These are phyloP conservation scores for Tiaroga cobitis DNA, from an alignment of 2,797 vertebrate species.

Conservation along the genomic window DNA sequence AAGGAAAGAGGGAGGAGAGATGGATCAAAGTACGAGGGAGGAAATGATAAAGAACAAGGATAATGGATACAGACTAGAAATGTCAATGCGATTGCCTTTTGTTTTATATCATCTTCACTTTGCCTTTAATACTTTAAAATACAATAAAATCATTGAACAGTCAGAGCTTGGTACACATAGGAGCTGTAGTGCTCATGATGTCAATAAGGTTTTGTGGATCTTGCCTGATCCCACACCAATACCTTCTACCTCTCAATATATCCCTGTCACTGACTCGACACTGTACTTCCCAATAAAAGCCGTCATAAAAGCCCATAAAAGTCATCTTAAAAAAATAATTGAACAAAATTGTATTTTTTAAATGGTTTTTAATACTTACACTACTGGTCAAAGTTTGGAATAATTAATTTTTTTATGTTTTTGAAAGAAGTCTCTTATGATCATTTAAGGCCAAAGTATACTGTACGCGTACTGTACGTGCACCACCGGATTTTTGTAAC, in stretches of 20 bases:
- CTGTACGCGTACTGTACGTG: no score
- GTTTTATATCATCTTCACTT: slow-evolving; percentile 24
- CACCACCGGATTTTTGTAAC: no score
- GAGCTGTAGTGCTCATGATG: neutral
- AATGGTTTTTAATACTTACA: neutral
- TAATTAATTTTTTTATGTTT: no score
- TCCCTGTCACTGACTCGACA: neutral
- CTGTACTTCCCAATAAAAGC: neutral
- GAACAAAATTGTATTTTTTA: neutral
- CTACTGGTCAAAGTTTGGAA: neutral
- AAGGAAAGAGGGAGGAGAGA: neutral
- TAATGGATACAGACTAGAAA: slow-evolving; percentile 22
- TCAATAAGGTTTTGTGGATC: neutral
- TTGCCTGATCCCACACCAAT: neutral
- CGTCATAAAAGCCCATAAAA: neutral
- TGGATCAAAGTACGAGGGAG: neutral
- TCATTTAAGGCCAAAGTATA: no score
- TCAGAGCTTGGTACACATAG: neutral
- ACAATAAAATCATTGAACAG: neutral
- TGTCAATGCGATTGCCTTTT: slow-evolving; percentile 16
- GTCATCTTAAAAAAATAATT: neutral
- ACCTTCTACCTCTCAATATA: neutral
- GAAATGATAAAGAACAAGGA: slow-evolving; percentile 34
- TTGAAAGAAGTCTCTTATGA: no score
- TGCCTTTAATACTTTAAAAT: slow-evolving; percentile 10